These are phyloP conservation scores for Gymnarchus niloticus DNA, from an alignment of 2,113 vertebrate genomes.

Conservation along the genomic window DNA sequence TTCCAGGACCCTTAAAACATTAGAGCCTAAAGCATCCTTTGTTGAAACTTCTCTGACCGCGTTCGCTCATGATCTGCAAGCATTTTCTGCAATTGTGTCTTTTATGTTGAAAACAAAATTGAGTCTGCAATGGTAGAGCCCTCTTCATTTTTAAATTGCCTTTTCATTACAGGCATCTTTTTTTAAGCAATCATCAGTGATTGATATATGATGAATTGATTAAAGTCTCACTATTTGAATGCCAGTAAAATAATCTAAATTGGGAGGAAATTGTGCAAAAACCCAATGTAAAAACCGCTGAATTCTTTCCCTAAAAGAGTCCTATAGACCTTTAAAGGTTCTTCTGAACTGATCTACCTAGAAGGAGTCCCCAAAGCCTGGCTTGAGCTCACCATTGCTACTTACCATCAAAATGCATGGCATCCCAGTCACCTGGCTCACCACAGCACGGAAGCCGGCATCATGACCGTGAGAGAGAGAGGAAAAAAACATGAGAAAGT, in stretches of 20 bases:
- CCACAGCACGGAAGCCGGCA: not conserved
- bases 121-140: not conserved
- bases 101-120: not conserved
- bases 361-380: not conserved
- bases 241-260: not conserved
- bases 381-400: not conserved
- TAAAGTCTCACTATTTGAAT: not conserved
- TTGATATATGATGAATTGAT: not conserved
- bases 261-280: not conserved
- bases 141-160: not conserved
- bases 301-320: not conserved
- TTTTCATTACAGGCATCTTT: not conserved
- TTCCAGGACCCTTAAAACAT: conserved; percentile 41
- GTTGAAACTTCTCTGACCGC: conserved; percentile 35
- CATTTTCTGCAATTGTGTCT: not conserved
- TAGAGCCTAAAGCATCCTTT: conserved; percentile 24
- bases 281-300: not conserved
- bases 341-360: not conserved
- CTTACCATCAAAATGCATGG: conserved; percentile 1
- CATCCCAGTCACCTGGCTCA: not conserved
- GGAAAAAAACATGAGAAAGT: conserved; percentile 8
- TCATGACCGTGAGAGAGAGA: not conserved
- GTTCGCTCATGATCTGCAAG: conserved; percentile 7
- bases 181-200: not conserved
- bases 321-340: not conserved